Evolutionary conservation across 2,888 invertebrate genomes (phyloP), one percentile per base, ranked within the genome.

Genomic region (Protodeltote pygarga): DNA sequence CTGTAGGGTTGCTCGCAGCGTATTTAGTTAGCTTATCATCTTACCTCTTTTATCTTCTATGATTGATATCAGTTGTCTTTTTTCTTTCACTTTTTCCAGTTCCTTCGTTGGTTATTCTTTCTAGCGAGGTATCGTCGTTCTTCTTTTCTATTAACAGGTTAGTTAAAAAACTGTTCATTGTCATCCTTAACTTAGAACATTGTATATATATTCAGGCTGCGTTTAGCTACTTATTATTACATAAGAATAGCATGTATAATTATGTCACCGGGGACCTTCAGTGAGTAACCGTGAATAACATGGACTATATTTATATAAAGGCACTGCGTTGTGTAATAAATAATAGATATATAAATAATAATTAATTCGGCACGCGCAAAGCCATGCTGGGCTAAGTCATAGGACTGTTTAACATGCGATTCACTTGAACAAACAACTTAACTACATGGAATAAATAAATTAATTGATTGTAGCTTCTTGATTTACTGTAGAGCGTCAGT

Each of bases 141-240:
- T n/a, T 24, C 11, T 2, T 11, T 6, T 6, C 5, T 4, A 19
- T 19, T 19, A 19, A 2, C 4, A 4, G 5, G 2, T 19, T 5
- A 6, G 5, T 5, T 13, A 2, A 23, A 20, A 25, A 25, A n/a
- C 14, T 27, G 3, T 1, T 2, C 3, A 3, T n/a, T 11, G 11
- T 6, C 51, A 57, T 10, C 51, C 55, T 45, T 57, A 37, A 1
- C 5, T 8, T 3, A 27, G 3, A 2, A 8, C 4, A 40, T 6
- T 20, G 13, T 10, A 2, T 19, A 64, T 68, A 64, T 71, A 78
- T 77, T 77, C 77, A 71, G 69, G 63, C 38, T 57, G 63, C 65
- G 70, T 72, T 31, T 29, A 40, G 25, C 38, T 49, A 61, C 60
- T 41, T 34, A 31, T n/a, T 28, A 37, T 71, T 71, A 70, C 71